Evolutionary conservation across 2,113 vertebrate species (phyloP), one percentile per base, ranked within the genome.

Genomic region (Oryzias javanicus): DNA sequence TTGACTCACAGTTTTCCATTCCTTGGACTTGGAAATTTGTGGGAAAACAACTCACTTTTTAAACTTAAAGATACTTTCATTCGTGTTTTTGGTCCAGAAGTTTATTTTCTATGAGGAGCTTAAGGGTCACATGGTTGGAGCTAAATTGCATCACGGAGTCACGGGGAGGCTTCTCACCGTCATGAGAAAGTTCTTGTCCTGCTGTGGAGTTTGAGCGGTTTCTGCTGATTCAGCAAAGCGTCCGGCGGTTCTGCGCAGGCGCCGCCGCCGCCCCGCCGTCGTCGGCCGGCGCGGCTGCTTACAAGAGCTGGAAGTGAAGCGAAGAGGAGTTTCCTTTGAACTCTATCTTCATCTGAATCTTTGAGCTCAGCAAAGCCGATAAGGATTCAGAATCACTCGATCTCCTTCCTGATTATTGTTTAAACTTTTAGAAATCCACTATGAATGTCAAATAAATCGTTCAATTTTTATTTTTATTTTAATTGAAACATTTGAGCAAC

Each of bases 1-100:
- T 19, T 71, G 71, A 84, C 54, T 58, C 82, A 44, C 35, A 29
- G 73, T 86, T 86, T 87, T 84, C 77, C 78, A 76, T 64, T 41
- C 22, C 55, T 55, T 70, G 87, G 87, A 90, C 87, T 90, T 77
- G 71, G 51, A 65, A 52, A 58, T 70, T 47, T 63, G 62, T 44
- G 53, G 61, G 64, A 72, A 76, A 79, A 71, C 40, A 49, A 57
- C 58, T 76, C 70, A 66, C 69, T 22, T 22, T 22, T 22, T 3
- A 2, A 22, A 22, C 22, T 22, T 22, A 2, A 2, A 22, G 22
- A 22, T 22, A 22, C 22, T 22, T 12, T 35, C 35, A 3, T 10
- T 10, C 3, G 35, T 27, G 44, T 44, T 4, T 3, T 47, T 7
- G 16, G 47, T 17, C 18, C 35, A 7, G 35, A 49, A 18, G 29